Conservation (phyloP, 2,797 vertebrate species). For the Chloroceryle amazona region DNA sequence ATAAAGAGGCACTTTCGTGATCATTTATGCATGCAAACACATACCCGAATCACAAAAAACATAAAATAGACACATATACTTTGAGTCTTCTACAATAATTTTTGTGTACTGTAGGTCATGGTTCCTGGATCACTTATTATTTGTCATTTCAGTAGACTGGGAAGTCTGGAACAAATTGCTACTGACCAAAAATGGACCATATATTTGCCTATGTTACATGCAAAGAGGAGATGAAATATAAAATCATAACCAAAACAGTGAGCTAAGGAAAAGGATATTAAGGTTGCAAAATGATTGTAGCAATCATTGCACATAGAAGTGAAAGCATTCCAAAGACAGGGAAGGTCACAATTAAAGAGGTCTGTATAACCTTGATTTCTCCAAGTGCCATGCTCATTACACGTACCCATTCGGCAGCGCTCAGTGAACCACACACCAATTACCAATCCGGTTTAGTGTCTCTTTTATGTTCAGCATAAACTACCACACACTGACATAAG, state of each 20-base stretch:
- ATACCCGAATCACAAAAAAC: background rate
- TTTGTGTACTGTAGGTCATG: background rate
- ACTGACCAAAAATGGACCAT: background rate
- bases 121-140: background rate
- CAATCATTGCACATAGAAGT: background rate
- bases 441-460: background rate
- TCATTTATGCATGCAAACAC: background rate
- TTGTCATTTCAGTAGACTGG: background rate
- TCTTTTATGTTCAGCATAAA: background rate
- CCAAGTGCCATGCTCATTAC: rapidly evolving
- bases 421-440: background rate
- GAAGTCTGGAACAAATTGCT: background rate
- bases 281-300: background rate
- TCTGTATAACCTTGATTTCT: background rate
- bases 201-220: rapidly evolving
- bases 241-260: background rate
- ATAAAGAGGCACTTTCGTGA: background rate
- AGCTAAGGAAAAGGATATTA: background rate
- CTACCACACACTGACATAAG: background rate
- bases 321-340: background rate
- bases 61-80: background rate
- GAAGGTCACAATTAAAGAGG: background rate
- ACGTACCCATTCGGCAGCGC: rapidly evolving
- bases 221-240: background rate
- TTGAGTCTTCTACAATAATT: rapidly evolving